Evolutionary conservation across 1,140 invertebrate species (phyloP), one percentile per base, ranked within the genome.

Genomic region (Pogonognathellus flavescens): DNA sequence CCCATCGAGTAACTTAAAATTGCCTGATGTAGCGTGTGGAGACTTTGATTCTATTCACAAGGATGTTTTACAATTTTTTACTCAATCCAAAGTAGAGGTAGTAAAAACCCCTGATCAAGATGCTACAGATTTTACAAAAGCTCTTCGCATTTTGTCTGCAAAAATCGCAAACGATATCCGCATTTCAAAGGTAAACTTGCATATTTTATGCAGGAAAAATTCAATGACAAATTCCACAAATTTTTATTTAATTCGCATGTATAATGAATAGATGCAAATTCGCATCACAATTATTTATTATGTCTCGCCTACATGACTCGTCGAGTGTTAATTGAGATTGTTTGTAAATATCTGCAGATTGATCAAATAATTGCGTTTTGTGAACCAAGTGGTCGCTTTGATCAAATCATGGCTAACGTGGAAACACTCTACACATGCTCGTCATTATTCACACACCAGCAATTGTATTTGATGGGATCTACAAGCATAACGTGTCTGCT

Each of bases 121-220:
- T 83, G 83, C 84, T 7, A 87, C 86, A 1, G 86, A 87, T 72
- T 87, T 84, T 62, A 87, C 86, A n/a, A 87, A 87, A 83, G 86
- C 18, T 16, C 62, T 87, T 7, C 4, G 18, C n/a, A 72, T 84
- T 11, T 18, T 86, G 14, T 25, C 72, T 1, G 20, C 18, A 20
- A 20, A 85, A 9, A 72, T 85, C 11, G 9, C 18, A 18, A 52
- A 4, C 18, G 49, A 49, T n/a, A 4, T 22, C n/a, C 16, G 9
- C 10, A 18, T 49, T 13, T 7, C 76, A 55, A 55, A 57, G 52
- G 52, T 55, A 80, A 6, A 52, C 9, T 1, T 60, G 16, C 18
- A 6, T 18, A 59, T 59, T 7, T n/a, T n/a, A n/a, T 41, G 31
- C n/a, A 60, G 18, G 2, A 55, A 55, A 41, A 41, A 41, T 41